Evolutionary conservation across 2,113 vertebrate species (phyloP), one percentile per base, ranked within the genome.

Genomic region (Fulmarus glacialis): DNA sequence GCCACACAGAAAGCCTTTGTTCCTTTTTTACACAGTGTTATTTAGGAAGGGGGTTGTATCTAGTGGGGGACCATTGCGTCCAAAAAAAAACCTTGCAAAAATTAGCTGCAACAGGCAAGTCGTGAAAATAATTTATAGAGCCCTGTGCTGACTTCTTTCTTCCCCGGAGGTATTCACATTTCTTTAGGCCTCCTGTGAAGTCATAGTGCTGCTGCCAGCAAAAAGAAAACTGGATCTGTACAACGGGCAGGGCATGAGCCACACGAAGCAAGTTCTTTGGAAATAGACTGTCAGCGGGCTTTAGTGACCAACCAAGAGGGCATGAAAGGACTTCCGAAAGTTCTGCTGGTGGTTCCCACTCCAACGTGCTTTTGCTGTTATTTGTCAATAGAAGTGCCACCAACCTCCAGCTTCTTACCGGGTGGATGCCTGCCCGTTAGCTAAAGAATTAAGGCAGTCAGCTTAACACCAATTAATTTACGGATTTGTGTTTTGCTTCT

Each of bases 141-240:
- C 45, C 56, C 4, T 21, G 5, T 21, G 29, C n/a, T 84, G 47
- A 23, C 34, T 63, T 88, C 77, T 83, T 67, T 30, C 32, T 62
- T 71, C 16, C 64, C 60, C 26, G 59, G 68, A 87, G 81, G 13
- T 47, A 62, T 66, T 82, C 79, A 55, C 6, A 22, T 82, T 94
- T 94, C 75, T 81, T 62, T 70, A 77, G 63, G 64, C 38, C 27
- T 91, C 78, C 47, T 77, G 34, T 77, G 62, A 80, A 92, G 36
- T 85, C 52, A 47, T 4, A 59, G 47, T 13, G 26, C 24, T 89
- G 36, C 74, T 93, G 73, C 30, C 58, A 87, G 64, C 72, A 56
- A 26, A 82, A 94, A 63, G 82, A 79, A 72, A 64, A 71, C 26
- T 56, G 24, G 3, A 13, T 90, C 47, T 88, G 6, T 77, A 27